Conservation (phyloP, 1,140 invertebrate genomes). For the Antheraea pernyi region DNA sequence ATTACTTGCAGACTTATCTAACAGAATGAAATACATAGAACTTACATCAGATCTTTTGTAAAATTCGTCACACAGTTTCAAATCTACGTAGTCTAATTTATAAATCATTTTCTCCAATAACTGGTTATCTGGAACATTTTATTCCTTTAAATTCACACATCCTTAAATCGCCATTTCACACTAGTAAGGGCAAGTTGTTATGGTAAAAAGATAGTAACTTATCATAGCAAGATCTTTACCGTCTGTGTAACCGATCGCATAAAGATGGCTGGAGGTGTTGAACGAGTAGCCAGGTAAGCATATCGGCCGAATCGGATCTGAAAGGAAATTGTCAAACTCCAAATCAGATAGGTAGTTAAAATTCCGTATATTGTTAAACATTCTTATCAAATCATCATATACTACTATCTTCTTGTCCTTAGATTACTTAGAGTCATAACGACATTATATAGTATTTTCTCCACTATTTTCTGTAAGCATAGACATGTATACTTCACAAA, state of each 20-base stretch:
- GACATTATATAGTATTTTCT: too few species aligned
- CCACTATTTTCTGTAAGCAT: too few species aligned
- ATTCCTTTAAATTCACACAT: too few species aligned
- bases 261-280: conserved; percentile 37
- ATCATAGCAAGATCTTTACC: conserved; percentile 30
- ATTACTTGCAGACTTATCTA: too few species aligned
- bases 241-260: conserved; percentile 43
- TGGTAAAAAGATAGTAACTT: neutral
- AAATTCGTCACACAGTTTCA: conserved; percentile 39
- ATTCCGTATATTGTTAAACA: too few species aligned
- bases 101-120: conserved; percentile 47
- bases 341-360: too few species aligned
- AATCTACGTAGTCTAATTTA: conserved; percentile 35
- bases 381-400: too few species aligned
- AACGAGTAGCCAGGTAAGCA: conserved; percentile 34
- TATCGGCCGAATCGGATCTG: conserved; percentile 32
- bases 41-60: conserved; percentile 41
- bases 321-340: conserved; percentile 13
- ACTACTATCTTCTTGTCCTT: too few species aligned
- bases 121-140: conserved; percentile 37
- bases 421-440: too few species aligned
- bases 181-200: conserved; percentile 2
- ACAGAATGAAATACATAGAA: neutral
- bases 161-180: neutral
- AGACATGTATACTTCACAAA: too few species aligned